Evolutionary conservation across 2,888 invertebrate species (phyloP), one percentile per base, ranked within the genome.

Genomic region (Napeogenes sylphis): DNA sequence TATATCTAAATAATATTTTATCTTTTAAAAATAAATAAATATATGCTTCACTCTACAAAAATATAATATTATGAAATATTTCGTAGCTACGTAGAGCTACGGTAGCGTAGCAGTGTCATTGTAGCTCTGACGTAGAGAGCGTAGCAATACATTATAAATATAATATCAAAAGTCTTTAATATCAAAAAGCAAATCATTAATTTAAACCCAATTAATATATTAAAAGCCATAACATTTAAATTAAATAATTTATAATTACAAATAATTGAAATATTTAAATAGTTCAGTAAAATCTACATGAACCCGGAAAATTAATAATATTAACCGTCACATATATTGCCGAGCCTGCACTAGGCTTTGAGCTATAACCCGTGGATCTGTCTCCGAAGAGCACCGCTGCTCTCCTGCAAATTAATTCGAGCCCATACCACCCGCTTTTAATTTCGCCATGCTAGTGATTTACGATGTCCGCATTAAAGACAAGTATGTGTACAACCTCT

Each of bases 391-490:
- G 64, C 70, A 69, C 69, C 67, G 70, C 74, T 74, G 73, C 70
- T 68, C 65, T 67, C 65, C 73, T 81, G 77, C 78, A 80, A 81
- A 88, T 85, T 87, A 87, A 87, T 85, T 82, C 79, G 78, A 77
- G 82, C 76, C 75, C 73, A 73, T 71, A 71, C 73, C 73, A 75
- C 76, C 79, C 77, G 79, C 77, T 86, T 88, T 87, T 87, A 87
- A 87, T 88, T 86, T 86, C 79, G 79, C 80, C 76, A 77, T 80
- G 76, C 78, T 79, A 73, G 79, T 88, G 87, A 88, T 88, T 87
- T 87, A 88, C 81, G 83, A 80, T 78, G 79, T 80, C 83, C 82
- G 80, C 84, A 82, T 83, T 82, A 81, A 82, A 83, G 84, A 83
- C 79, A 78, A 79, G 76, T 73, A 78, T 83, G 84, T 82, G 82